Conservation (phyloP, 2,888 invertebrate genomes). For the Lithophane leautieri region DNA sequence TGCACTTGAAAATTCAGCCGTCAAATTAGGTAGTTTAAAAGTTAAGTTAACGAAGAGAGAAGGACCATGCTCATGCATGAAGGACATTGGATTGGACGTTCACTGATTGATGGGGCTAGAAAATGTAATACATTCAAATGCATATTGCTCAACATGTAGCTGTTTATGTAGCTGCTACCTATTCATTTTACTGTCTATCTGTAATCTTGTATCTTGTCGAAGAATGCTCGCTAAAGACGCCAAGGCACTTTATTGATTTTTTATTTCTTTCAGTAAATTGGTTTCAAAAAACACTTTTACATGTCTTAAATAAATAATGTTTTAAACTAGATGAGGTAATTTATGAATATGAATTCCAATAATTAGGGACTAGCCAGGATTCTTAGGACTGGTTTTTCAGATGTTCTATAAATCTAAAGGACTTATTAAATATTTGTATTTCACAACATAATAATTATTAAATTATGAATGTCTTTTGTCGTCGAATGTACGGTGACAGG, state of each 20-base stretch:
- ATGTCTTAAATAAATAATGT: not conserved
- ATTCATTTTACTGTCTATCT: not conserved
- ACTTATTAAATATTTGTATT: not conserved
- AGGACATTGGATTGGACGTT: conserved; percentile 19
- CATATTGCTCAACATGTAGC: not conserved
- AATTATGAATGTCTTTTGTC: conserved; percentile 18
- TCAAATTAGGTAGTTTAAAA: conserved; percentile 19
- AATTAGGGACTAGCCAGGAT: too few species aligned
- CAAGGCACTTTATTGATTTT: too few species aligned
- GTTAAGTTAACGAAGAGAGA: conserved; percentile 10
- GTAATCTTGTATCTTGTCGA: not conserved
- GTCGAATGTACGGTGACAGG: conserved; percentile 34
- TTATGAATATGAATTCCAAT: not conserved
- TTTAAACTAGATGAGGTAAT: not conserved
- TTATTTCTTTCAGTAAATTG: not conserved
- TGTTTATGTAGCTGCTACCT: not conserved
- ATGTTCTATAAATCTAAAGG: not conserved
- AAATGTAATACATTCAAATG: conserved; percentile 6
- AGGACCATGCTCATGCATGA: conserved; percentile 2
- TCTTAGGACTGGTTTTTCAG: not conserved
- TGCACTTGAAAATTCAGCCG: not conserved
- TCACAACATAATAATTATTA: not conserved
- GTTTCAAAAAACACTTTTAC: not conserved
- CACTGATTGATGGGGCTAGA: not conserved
- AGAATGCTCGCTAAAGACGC: not conserved